These are phyloP conservation scores for Ceratoteleas bidentatus DNA, from an alignment of 1,140 invertebrate species.

Conservation along the genomic window DNA sequence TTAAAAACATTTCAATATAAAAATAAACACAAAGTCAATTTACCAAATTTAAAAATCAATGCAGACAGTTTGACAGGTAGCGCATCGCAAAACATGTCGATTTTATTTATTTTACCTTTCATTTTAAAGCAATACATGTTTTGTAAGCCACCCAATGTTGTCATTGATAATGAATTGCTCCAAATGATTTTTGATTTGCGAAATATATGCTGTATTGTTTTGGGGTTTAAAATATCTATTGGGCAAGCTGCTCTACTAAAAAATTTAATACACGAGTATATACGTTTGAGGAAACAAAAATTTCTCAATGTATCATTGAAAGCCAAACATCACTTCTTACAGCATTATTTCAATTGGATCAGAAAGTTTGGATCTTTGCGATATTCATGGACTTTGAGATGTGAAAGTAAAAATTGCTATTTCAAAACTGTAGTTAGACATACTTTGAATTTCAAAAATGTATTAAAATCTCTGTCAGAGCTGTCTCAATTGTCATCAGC, in stretches of 20 bases:
- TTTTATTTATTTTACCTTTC: constrained; percentile 30
- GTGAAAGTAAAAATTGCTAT: constrained; percentile 37
- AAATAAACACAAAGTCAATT: constrained; percentile 27
- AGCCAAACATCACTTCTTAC: constrained; percentile 54
- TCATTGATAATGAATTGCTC: constrained; percentile 15
- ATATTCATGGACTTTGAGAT: constrained; percentile 41
- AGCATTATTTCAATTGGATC: constrained; percentile 32
- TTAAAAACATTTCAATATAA: constrained; percentile 18
- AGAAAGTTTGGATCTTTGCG: constrained; percentile 43
- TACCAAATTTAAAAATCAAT: constrained; percentile 13
- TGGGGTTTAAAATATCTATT: constrained; percentile 39
- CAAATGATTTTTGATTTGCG: constrained; percentile 57
- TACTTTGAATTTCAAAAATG: constrained; percentile 44
- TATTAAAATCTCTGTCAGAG: constrained; percentile 19
- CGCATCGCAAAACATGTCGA: constrained; percentile 29
- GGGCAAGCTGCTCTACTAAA: constrained; percentile 39
- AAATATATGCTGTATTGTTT: constrained; percentile 42
- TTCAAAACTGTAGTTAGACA: constrained; percentile 34
- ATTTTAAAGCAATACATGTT: constrained; percentile 13
- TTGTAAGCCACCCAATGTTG: constrained; percentile 14
- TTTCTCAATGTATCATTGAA: constrained; percentile 30
- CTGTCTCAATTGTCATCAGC: constrained; percentile 17
- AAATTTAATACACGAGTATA: constrained; percentile 37
- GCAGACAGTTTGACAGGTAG: constrained; percentile 19
- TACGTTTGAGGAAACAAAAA: constrained; percentile 22